Evolutionary conservation across 2,888 invertebrate species (phyloP).

Genomic region (Pristionchus entomophagus): DNA sequence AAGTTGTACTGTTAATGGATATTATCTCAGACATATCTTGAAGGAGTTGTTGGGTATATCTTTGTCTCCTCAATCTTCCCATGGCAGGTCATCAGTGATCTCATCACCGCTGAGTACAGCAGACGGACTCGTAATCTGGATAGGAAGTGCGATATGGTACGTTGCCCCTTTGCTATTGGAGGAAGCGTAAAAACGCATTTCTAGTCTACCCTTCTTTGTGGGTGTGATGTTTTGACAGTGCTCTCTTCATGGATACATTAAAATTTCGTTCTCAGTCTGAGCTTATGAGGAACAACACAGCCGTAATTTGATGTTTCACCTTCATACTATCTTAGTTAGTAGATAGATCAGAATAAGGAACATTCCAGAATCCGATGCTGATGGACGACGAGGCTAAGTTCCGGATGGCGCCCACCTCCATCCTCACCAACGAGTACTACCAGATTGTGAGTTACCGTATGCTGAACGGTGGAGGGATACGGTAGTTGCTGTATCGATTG

Average conservation of each 20-base stretch:
- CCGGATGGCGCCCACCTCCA: not conserved
- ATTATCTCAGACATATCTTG: not conserved
- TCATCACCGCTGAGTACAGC: not conserved
- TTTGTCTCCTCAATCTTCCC: too few species aligned
- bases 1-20: not conserved
- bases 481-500: not conserved
- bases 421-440: conserved; percentile 47
- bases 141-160: not conserved
- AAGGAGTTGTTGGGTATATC: not conserved
- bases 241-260: too few species aligned
- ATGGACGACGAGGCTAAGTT: conserved; percentile 35
- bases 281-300: too few species aligned
- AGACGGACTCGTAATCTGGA: not conserved
- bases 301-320: too few species aligned
- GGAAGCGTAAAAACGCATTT: too few species aligned
- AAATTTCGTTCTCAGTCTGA: too few species aligned
- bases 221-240: too few species aligned
- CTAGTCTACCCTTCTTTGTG: too few species aligned
- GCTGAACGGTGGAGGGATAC: not conserved
- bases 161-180: not conserved
- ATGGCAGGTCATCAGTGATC: not conserved
- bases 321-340: too few species aligned
- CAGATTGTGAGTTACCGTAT: conserved; percentile 26
- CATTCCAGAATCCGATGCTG: conserved; percentile 38
- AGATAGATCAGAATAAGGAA: too few species aligned